Conservation (phyloP, 2,113 vertebrate species). For the Lophochroa leadbeateri region DNA sequence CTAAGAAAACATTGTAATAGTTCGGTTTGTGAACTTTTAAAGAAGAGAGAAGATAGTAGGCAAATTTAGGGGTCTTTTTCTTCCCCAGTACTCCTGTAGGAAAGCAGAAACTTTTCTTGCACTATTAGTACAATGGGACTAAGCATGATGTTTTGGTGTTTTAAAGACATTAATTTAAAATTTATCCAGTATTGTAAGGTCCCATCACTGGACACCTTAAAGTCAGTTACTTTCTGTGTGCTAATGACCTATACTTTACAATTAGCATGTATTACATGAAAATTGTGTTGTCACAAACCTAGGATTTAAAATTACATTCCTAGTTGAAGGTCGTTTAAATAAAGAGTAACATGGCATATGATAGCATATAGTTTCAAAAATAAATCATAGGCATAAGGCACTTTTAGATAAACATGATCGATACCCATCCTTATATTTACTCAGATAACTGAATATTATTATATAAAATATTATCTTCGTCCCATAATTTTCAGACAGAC, state of each 20-base stretch:
- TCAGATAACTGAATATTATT: neutral
- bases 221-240: neutral
- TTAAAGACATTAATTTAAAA: neutral
- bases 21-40: neutral
- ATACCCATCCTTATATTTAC: neutral
- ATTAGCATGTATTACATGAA: neutral
- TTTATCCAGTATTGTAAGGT: neutral
- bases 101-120: neutral
- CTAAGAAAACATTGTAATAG: neutral
- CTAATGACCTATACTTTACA: neutral
- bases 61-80: neutral
- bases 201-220: neutral
- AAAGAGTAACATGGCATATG: neutral
- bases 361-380: neutral
- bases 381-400: neutral
- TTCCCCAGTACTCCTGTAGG: neutral
- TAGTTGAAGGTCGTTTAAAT: neutral
- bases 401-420: neutral
- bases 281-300: neutral
- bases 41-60: neutral
- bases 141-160: neutral
- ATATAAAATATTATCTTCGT: neutral
- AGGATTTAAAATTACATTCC: neutral
- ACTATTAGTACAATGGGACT: neutral
- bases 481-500: neutral